Base-by-base conservation (phyloP, 2,113 vertebrate species). In the Anhinga anhinga region DNA sequence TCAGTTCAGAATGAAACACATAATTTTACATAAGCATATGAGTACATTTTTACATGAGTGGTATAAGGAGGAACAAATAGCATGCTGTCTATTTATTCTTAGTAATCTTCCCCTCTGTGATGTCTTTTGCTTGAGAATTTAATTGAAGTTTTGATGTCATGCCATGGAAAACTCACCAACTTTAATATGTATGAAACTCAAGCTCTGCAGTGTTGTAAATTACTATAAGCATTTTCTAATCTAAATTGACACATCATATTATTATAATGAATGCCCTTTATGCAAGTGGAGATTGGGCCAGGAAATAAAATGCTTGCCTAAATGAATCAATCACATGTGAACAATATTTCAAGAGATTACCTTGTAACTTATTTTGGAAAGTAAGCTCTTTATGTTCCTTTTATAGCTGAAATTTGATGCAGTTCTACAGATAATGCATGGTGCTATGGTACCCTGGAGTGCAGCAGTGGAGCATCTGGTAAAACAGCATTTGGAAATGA, bases 371-470 rank as follows among this genome's bases (percentile, higher is more conserved):
- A 9, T 15, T 88, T 55, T 62, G 42, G 26, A 15, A 40, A 55
- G 5, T 65, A 32, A 74, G 4, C 17, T 88, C 29, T 52, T 70
- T 21, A 8, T 55, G 22, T 66, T 88, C n/a, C 79, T 87, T 92
- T 69, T 92, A 5, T 83, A 99, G 99, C 96, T 99, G 97, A 99
- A 98, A 96, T 99, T 99, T 80, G 99, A 99, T 58, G 99, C 99
- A 7, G 99, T 99, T 65, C 98, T 99, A 49, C 99, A 99, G 97
- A 98, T 99, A 32, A 99, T 99, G 99, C 98, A 99, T 38, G 98
- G 99, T 47, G 99, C 99, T 2, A 98, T 99, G 70, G 99, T 99
- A 18, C 99, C 99, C 3, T 99, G 99, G 99, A 99, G 98, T 36
- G 96, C 98, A 29, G 98, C 98, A 20, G 98, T 99, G 59, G 99